phyloP scores from a whole-genome alignment of 1,140 invertebrate genomes.

The Dolichoris vasculosae region DNA sequence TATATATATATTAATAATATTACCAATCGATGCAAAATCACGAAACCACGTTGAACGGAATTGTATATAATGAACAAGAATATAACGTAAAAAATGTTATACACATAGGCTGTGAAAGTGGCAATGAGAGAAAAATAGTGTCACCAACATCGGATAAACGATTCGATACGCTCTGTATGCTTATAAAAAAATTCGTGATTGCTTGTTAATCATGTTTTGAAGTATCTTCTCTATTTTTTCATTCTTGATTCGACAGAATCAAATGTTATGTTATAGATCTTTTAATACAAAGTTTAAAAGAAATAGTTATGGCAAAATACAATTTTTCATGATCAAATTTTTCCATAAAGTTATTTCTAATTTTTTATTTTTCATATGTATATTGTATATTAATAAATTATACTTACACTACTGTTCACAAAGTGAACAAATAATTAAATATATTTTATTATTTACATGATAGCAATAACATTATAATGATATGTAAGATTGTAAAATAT shows the following conservation, averaged over 20 bases:
- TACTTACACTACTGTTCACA: constrained; percentile 24
- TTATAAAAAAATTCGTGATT: not conserved
- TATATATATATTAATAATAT: constrained; percentile 29
- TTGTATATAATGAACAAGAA: constrained; percentile 44
- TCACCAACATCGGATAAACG: not conserved
- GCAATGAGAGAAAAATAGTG: not conserved
- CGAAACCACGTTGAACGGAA: not conserved
- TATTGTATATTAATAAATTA: constrained; percentile 48
- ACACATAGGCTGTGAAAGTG: constrained; percentile 47
- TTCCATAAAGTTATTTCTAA: constrained; percentile 30
- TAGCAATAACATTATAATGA: constrained; percentile 22
- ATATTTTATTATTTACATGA: constrained; percentile 51
- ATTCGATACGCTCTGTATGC: constrained; percentile 1
- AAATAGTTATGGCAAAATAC: not conserved
- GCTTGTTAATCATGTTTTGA: not conserved
- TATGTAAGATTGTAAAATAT: constrained; percentile 41
- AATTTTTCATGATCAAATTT: constrained; percentile 25
- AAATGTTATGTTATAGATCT: not conserved
- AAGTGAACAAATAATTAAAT: constrained; percentile 29
- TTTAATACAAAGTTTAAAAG: not conserved
- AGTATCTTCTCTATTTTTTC: constrained; percentile 7
- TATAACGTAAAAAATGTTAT: constrained; percentile 23
- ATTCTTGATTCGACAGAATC: not conserved
- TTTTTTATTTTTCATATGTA: constrained; percentile 47
- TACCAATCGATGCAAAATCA: not conserved